These are phyloP conservation scores for Melitaea cinxia DNA, from an alignment of 1,140 invertebrate species.

Conservation along the genomic window DNA sequence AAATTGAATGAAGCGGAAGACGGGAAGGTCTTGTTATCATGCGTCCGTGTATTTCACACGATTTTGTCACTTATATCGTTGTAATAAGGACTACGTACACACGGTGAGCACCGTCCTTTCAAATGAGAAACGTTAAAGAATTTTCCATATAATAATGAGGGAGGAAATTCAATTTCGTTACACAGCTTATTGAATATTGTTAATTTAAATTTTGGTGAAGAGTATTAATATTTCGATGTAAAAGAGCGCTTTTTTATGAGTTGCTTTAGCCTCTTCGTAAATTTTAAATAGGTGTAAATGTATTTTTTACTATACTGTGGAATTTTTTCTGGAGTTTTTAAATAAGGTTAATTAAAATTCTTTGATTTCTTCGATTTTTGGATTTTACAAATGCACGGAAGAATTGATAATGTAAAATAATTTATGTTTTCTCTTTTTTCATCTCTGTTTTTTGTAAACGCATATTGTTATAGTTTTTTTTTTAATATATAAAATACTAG, in stretches of 20 bases:
- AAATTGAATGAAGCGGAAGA: slow-evolving; percentile 28
- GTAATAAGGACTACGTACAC: neutral
- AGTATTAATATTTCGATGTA: neutral
- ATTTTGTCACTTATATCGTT: neutral
- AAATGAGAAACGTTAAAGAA: slow-evolving; percentile 27
- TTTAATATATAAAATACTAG: too few species aligned
- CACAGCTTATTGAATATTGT: slow-evolving; percentile 30
- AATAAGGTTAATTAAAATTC: too few species aligned
- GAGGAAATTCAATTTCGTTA: slow-evolving; percentile 30
- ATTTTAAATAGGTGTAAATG: too few species aligned
- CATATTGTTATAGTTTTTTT: too few species aligned
- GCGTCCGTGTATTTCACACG: neutral
- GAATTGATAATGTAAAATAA: too few species aligned
- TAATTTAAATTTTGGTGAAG: slow-evolving; percentile 15
- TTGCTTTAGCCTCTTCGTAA: neutral
- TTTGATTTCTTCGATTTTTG: too few species aligned
- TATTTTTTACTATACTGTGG: too few species aligned
- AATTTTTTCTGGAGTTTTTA: too few species aligned
- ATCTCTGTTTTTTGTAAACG: too few species aligned
- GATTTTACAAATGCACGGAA: too few species aligned
- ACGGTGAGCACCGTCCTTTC: neutral
- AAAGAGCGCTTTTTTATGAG: neutral
- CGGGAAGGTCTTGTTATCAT: neutral
- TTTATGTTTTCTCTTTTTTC: too few species aligned
- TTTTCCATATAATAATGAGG: slow-evolving; percentile 33